Conservation (phyloP, 1,140 invertebrate genomes). For the Aphis craccivora region DNA sequence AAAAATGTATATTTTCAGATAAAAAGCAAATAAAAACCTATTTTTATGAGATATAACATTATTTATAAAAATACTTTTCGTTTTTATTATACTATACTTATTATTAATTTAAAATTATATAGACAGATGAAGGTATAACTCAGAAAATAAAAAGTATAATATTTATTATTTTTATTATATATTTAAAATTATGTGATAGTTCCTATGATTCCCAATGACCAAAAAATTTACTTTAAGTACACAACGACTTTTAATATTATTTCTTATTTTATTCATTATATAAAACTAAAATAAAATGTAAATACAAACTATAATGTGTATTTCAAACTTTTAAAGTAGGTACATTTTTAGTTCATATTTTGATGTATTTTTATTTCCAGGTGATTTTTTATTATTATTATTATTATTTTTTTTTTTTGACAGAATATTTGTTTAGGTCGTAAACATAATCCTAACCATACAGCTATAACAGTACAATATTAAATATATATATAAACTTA, state of each 20-base stretch:
- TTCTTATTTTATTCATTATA: background rate
- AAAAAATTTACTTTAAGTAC: background rate
- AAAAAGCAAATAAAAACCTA: background rate
- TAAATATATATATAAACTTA: constrained; percentile 28
- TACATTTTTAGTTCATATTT: background rate
- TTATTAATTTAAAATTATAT: background rate
- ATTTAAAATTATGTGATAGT: background rate
- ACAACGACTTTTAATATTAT: background rate
- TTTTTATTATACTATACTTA: too few relatives aligned
- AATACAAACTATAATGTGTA: background rate
- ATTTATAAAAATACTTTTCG: background rate
- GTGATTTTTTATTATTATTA: too few relatives aligned
- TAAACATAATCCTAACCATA: background rate
- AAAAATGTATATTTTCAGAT: background rate
- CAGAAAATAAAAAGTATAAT: background rate
- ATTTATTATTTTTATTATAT: background rate
- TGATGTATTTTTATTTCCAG: background rate
- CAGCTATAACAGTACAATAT: background rate
- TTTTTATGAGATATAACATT: background rate
- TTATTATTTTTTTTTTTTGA: background rate
- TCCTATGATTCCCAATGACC: background rate
- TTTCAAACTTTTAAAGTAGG: background rate
- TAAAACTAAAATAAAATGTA: background rate
- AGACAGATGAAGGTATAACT: background rate
- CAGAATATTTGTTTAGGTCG: background rate